Evolutionary conservation across 2,113 vertebrate genomes (phyloP).

Genomic region (Myotis lucifugus): DNA sequence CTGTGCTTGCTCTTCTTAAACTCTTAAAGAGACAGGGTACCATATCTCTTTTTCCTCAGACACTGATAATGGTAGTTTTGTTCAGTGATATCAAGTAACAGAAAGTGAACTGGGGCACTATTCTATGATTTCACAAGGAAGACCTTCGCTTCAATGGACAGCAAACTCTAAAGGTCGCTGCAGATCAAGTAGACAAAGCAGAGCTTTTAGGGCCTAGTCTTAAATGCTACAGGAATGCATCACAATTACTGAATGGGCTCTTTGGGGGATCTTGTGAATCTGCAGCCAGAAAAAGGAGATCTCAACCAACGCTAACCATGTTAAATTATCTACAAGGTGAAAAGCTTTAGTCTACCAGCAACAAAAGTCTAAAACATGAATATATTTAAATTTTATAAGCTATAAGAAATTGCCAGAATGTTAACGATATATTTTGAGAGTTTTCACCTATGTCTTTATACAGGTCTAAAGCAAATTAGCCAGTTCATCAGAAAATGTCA

Average conservation of each 20-base stretch:
- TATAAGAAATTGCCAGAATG: constrained; percentile 2
- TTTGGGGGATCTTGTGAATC: constrained; percentile 54
- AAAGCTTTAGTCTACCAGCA: constrained; percentile 1
- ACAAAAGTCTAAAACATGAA: constrained; percentile 11
- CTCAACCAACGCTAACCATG: constrained; percentile 45
- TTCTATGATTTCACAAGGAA: constrained; percentile 72
- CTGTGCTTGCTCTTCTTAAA: constrained; percentile 80
- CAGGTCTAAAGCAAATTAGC: not conserved
- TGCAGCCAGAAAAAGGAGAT: constrained; percentile 46
- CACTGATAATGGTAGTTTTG: constrained; percentile 79
- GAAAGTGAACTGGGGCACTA: constrained; percentile 68
- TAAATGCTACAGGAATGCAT: constrained; percentile 69
- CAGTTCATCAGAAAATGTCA: not conserved
- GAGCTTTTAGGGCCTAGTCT: constrained; percentile 70
- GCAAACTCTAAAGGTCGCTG: constrained; percentile 64
- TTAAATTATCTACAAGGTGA: constrained; percentile 34
- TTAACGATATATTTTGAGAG: not conserved
- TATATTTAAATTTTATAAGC: not conserved
- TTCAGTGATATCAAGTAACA: constrained; percentile 56
- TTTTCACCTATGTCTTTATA: not conserved
- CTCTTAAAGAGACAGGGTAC: constrained; percentile 76
- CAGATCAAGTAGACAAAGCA: constrained; percentile 66
- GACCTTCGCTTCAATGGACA: constrained; percentile 74
- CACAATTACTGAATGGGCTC: constrained; percentile 61
- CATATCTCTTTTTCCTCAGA: constrained; percentile 63